These are phyloP conservation scores for Columba livia DNA, from an alignment of 2,113 vertebrate species.

Conservation along the genomic window DNA sequence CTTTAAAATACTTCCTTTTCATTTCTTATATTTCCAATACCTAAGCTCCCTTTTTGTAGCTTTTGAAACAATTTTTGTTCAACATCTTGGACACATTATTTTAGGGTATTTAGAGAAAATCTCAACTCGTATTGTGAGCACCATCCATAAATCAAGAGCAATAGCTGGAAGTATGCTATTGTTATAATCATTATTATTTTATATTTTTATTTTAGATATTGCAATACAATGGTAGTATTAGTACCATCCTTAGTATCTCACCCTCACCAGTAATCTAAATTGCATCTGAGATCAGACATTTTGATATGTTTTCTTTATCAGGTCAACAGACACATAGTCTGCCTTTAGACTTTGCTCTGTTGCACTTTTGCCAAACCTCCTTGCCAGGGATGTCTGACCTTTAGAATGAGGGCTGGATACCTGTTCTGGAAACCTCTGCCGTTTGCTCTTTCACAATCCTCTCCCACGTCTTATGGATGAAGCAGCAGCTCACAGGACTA, in stretches of 20 bases:
- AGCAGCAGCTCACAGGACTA: background rate
- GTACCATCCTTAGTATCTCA: background rate
- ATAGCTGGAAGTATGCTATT: background rate
- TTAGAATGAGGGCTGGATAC: background rate
- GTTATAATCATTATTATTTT: background rate
- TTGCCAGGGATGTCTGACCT: background rate
- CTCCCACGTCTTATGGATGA: background rate
- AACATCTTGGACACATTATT: background rate
- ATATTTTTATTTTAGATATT: background rate
- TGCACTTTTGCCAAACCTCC: background rate
- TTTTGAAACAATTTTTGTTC: background rate
- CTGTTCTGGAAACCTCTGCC: background rate
- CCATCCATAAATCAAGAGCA: background rate
- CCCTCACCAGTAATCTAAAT: background rate
- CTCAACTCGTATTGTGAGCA: background rate
- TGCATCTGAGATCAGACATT: background rate
- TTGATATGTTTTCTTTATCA: background rate
- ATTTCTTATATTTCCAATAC: background rate
- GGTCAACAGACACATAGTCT: background rate
- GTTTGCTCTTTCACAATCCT: background rate
- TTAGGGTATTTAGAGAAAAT: background rate
- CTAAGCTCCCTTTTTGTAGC: background rate
- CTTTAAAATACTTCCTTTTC: background rate
- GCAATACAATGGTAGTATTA: background rate
- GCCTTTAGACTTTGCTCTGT: background rate